Base-by-base conservation (phyloP, 2,888 invertebrate species). In the Caenorhabditis zanzibari region DNA sequence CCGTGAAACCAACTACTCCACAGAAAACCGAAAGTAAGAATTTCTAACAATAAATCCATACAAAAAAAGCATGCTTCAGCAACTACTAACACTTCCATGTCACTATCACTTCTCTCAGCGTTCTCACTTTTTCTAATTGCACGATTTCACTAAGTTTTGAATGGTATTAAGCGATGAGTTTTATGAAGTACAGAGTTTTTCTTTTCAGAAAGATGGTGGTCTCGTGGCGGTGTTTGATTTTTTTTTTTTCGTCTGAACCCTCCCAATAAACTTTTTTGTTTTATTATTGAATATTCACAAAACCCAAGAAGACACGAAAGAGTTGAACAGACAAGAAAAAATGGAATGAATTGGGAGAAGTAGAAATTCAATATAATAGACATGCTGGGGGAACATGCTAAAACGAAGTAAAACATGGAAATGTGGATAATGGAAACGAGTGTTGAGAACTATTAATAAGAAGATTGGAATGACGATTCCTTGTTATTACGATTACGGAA, bases 391-490 rank as follows among this genome's bases (percentile, higher is more conserved):
- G 10, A 19, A 19, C 19, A 19, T 14, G 19, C 19, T 47, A 47
- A 44, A 44, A 63, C 63, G 41, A 26, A 52, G 35, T 63, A 28
- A 19, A 52, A 54, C 44, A 28, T 61, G 3, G 10, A n/a, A 35
- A 28, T 6, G 19, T 22, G 35, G 22, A 52, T n/a, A 26, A 32
- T 0, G 14, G 26, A 10, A 16, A 26, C 14, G 9, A 19, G 16
- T 10, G n/a, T 1, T 19, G 19, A 41, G 12, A 22, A 38, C 41
- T 16, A 26, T 41, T 38, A 77, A 44, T 77, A 77, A 1, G 72
- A 72, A 4, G 64, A 58, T 35, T 80, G 80, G 59, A 80, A 80
- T 16, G 63, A 71, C 5, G 71, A 72, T 0, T 80, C 71, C 41
- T 73, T 72, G 41, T 79, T 79, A 19, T 41, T 52, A 10, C 32